Base-by-base conservation (phyloP, 1,140 invertebrate genomes). In the Zaprionus camerounensis region DNA sequence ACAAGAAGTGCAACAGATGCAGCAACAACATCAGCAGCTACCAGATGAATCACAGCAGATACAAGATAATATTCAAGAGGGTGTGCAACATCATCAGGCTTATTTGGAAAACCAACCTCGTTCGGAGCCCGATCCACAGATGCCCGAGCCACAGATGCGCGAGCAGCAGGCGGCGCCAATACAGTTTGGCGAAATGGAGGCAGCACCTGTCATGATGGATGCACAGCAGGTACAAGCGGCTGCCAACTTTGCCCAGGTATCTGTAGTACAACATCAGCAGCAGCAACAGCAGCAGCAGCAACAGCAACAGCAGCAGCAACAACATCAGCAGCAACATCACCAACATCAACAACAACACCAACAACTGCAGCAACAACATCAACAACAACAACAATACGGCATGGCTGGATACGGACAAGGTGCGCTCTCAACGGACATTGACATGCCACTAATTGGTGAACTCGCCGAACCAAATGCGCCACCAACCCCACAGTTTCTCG, bases 131-230 rank as follows among this genome's bases (percentile, higher is more conserved):
- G 76, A 69, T 7, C 66, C 31, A 34, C 31, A 11, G 31, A 34
- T 34, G 9, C 31, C 70, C 9, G 68, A 71, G 17, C 64, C 67
- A 1, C 62, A 65, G 36, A 38, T 86, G 28, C 49, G 79, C 2
- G 68, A 55, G 24, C 72, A 61, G 36, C 81, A 88, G 41, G 44
- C 78, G 0, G 64, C 76, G 17, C 87, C 91, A n/a, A 92, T 92
- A 74, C 91, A 91, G 55, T 92, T 92, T 57, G 91, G 91, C 0
- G 91, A 92, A 81, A 82, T 92, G 73, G 91, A 92, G 57, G 91
- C 91, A 12, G 80, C 87, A 0, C 91, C 91, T 3, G 76, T 92
- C 2, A 66, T 91, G 46, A 22, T 91, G 2, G 86, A 91, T 67
- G 59, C 88, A 13, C 84, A 86, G 41, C 86, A 86, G 51, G 79